phyloP scores from a whole-genome alignment of 2,888 invertebrate genomes.

The Aradus depressus region DNA sequence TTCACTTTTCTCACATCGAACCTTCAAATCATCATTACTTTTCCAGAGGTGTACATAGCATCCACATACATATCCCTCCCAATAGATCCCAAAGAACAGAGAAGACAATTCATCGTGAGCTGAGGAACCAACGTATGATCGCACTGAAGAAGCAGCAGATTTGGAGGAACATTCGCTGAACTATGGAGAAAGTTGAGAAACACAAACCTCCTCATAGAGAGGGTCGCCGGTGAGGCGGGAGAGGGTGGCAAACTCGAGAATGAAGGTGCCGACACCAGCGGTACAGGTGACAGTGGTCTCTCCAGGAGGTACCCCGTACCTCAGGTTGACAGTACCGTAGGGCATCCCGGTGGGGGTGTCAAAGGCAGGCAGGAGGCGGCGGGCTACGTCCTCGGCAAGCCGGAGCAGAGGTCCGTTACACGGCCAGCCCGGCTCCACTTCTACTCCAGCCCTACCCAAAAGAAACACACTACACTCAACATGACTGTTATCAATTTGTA shows the following conservation, averaged over 20 bases:
- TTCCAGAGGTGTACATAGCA: too few species aligned
- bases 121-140: too few species aligned
- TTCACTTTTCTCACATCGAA: too few species aligned
- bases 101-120: too few species aligned
- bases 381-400: conserved; percentile 89
- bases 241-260: conserved; percentile 91
- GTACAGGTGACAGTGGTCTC: conserved; percentile 97
- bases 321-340: conserved; percentile 90
- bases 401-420: conserved; percentile 88
- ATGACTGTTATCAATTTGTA: too few species aligned
- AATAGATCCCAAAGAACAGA: too few species aligned
- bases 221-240: conserved; percentile 89
- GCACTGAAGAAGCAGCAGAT: too few species aligned
- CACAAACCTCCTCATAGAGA: conserved; percentile 72
- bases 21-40: too few species aligned
- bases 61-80: too few species aligned
- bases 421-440: conserved; percentile 89
- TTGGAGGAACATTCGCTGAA: neutral
- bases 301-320: conserved; percentile 80
- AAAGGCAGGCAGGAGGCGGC: conserved; percentile 79
- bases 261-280: conserved; percentile 93
- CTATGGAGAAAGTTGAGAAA: neutral
- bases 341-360: conserved; percentile 92
- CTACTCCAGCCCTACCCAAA: conserved; percentile 68
- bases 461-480: too few species aligned